Evolutionary conservation across 2,113 vertebrate genomes (phyloP).

Genomic region (Callithrix jacchus): DNA sequence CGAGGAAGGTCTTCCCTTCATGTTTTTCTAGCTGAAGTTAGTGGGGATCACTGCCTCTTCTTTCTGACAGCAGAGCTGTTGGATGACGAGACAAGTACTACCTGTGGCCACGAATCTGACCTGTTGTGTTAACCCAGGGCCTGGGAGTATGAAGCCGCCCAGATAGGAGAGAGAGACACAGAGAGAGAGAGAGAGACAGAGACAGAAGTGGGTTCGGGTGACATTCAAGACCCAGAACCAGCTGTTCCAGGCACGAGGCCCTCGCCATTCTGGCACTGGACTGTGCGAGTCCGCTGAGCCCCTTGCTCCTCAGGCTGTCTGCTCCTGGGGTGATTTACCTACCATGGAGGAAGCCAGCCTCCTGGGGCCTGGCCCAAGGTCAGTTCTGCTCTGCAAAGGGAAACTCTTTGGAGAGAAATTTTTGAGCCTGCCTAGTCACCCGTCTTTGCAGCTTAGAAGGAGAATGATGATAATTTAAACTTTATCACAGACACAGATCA

Average conservation of each 20-base stretch:
- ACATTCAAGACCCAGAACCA: neutral
- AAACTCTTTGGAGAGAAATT: neutral
- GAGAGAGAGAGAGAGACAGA: neutral
- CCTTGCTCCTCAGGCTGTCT: neutral
- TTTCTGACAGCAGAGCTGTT: neutral
- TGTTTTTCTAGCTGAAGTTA: neutral
- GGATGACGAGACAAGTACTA: neutral
- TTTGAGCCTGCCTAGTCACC: neutral
- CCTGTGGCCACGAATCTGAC: neutral
- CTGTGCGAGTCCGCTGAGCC: fast-evolving
- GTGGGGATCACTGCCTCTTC: too few relatives aligned
- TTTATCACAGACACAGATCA: neutral
- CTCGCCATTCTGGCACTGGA: neutral
- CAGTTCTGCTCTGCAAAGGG: neutral
- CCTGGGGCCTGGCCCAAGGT: neutral
- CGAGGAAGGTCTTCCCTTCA: neutral
- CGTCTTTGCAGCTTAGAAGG: neutral
- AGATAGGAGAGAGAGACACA: neutral
- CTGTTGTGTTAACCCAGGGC: neutral
- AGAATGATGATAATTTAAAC: neutral
- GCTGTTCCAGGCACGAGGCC: fast-evolving
- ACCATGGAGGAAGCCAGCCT: neutral
- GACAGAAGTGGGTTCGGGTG: neutral
- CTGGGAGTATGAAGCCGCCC: neutral
- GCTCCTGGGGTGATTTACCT: neutral